A percentile compares a stretch with the other conserved stretches of the same genome.
Conservation (phyloP, 2,113 vertebrate genomes). For the Odontesthes bonariensis region DNA sequence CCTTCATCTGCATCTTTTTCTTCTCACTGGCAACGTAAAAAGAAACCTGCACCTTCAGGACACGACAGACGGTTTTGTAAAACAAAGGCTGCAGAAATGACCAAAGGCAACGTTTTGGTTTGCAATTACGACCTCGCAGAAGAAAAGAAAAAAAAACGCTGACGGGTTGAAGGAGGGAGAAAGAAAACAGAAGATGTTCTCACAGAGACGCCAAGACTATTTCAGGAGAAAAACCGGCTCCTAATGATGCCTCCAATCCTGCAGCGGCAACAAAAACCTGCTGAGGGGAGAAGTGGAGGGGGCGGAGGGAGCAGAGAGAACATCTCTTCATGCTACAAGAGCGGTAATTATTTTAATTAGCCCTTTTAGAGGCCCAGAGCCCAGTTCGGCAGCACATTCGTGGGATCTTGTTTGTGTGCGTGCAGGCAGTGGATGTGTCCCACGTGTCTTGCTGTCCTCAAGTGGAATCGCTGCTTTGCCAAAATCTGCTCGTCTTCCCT, state of each 20-base stretch:
- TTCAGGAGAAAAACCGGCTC: constrained; percentile 55
- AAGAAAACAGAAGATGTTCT: constrained; percentile 1
- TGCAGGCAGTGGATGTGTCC: constrained; percentile 10
- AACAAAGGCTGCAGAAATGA: background rate
- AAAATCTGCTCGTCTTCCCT: constrained; percentile 8
- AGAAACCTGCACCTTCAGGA: background rate
- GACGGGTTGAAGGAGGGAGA: constrained; percentile 12
- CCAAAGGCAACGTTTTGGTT: constrained; percentile 2
- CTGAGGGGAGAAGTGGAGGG: background rate
- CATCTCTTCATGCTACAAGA: constrained; percentile 59
- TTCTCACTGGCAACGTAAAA: background rate
- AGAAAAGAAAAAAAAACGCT: constrained; percentile 1
- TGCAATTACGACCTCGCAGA: constrained; percentile 22
- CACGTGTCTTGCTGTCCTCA: constrained; percentile 22
- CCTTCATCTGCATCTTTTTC: too few species aligned
- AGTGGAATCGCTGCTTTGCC: constrained; percentile 39
- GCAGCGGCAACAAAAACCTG: constrained; percentile 43
- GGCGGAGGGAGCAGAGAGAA: constrained; percentile 8
- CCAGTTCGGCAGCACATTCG: constrained; percentile 16
- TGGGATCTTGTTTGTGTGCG: constrained; percentile 2
- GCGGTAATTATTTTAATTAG: constrained; percentile 81
- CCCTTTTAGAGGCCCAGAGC: constrained; percentile 51
- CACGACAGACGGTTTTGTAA: background rate
- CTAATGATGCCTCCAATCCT: constrained; percentile 63
- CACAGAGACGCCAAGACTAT: constrained; percentile 18